Conservation (phyloP, 2,888 invertebrate species). For the Gisinianus flammeolus region DNA sequence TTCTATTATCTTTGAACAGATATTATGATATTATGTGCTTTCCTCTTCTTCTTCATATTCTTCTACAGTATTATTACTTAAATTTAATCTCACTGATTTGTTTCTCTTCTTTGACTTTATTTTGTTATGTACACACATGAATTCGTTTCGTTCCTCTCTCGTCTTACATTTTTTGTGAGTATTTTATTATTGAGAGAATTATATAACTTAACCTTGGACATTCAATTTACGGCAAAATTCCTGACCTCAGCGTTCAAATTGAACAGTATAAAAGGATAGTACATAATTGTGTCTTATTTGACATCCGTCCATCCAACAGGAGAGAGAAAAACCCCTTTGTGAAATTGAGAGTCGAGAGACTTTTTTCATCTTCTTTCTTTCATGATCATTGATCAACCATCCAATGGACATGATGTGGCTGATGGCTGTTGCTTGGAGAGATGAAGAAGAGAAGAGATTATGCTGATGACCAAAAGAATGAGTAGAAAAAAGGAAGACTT, state of each 20-base stretch:
- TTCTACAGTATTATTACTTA: not conserved
- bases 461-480: not conserved
- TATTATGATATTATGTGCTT: not conserved
- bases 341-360: not conserved
- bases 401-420: not conserved
- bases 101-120: too few species aligned
- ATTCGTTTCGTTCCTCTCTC: not conserved
- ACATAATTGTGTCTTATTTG: not conserved
- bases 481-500: conserved; percentile 16
- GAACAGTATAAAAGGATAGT: not conserved
- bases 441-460: not conserved
- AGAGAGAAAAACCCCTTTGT: not conserved
- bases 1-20: not conserved
- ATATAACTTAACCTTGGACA: conserved; percentile 22
- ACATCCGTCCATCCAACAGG: not conserved
- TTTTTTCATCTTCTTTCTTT: not conserved
- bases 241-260: conserved; percentile 26
- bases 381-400: not conserved
- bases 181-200: conserved; percentile 8
- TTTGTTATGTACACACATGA: not conserved
- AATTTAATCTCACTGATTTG: too few species aligned
- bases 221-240: conserved; percentile 18
- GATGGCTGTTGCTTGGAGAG: not conserved
- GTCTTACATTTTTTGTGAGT: not conserved
- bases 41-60: not conserved